Base-by-base conservation (phyloP, 2,113 vertebrate genomes). In the Anthoscopus minutus region DNA sequence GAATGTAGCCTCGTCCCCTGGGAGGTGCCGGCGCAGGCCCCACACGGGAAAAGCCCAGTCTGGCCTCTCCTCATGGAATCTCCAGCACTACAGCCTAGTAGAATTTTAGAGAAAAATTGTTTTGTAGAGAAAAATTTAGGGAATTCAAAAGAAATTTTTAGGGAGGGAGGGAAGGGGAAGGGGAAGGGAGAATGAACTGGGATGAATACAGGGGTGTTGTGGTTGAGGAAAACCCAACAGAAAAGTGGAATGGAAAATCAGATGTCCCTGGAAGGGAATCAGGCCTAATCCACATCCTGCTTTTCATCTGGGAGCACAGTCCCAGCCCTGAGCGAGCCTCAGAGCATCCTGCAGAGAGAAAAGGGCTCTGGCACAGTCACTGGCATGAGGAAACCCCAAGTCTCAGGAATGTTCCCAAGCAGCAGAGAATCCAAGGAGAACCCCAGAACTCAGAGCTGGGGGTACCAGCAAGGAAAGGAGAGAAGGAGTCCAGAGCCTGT, bases 311-410 rank as follows among this genome's bases (percentile, higher is more conserved):
- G 24, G 19, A 83, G 8, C 37, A 31, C 19, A 15, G 13, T 20
- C 10, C 17, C 25, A 57, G 28, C 17, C 30, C 37, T 2, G 1
- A 25, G 17, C 2, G 19, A 37, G 17, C 11, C 62, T 35, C 45
- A 30, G 48, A 88, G 30, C 33, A 37, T 10, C 64, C 72, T 44
- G 22, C 56, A 30, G 62, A 51, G 50, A 35, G 28, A 27, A 61
- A 58, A 53, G 44, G 21, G 27, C 35, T 65, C 31, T 74, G 78
- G 27, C 44, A 86, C 66, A 58, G 48, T 2, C 8, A 3, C 2
- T 51, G 50, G 33, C 38, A 11, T 3, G 1, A 33, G 48, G 13
- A 51, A 8, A 47, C 3, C 18, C 1, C 1, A 6, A 10, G 37
- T n/a, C 28, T 16, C 13, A 3, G 17, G 19, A 31, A 8, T 58